Conservation (phyloP, 2,888 invertebrate species). For the Melinaea menophilus region DNA sequence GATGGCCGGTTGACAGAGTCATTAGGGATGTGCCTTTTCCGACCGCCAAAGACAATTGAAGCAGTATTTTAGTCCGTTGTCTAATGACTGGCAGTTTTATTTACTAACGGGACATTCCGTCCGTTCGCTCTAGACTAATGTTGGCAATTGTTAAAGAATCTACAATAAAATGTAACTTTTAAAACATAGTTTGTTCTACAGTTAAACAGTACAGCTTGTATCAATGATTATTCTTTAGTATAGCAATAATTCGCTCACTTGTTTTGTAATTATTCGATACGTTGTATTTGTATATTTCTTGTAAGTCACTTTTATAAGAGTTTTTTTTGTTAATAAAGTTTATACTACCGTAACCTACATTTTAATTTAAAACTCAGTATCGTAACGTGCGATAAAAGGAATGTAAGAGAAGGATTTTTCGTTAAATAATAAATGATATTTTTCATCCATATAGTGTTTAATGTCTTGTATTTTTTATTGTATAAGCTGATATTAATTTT, state of each 20-base stretch:
- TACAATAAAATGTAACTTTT: slow-evolving; percentile 5
- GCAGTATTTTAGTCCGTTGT: slow-evolving; percentile 67
- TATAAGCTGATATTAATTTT: slow-evolving; percentile 33
- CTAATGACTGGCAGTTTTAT: slow-evolving; percentile 75
- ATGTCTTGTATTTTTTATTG: slow-evolving; percentile 6
- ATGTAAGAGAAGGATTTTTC: too few species aligned
- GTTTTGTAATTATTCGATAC: background rate
- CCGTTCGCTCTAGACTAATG: slow-evolving; percentile 56
- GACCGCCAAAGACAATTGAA: slow-evolving; percentile 64
- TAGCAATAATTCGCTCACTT: slow-evolving; percentile 1
- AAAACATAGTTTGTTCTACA: slow-evolving; percentile 1
- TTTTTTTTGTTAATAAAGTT: too few species aligned
- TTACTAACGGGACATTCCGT: slow-evolving; percentile 65
- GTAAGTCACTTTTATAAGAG: background rate
- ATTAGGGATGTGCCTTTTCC: slow-evolving; percentile 69
- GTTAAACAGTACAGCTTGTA: background rate
- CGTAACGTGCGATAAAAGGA: too few species aligned
- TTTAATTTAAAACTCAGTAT: too few species aligned
- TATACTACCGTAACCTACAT: too few species aligned
- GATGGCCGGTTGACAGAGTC: slow-evolving; percentile 70
- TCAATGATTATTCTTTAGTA: slow-evolving; percentile 3
- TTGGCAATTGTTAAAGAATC: slow-evolving; percentile 10
- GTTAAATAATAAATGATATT: background rate
- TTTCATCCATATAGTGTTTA: background rate
- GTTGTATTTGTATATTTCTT: background rate